Evolutionary conservation across 2,797 vertebrate genomes (phyloP).

Genomic region (Lepus oiostolus): DNA sequence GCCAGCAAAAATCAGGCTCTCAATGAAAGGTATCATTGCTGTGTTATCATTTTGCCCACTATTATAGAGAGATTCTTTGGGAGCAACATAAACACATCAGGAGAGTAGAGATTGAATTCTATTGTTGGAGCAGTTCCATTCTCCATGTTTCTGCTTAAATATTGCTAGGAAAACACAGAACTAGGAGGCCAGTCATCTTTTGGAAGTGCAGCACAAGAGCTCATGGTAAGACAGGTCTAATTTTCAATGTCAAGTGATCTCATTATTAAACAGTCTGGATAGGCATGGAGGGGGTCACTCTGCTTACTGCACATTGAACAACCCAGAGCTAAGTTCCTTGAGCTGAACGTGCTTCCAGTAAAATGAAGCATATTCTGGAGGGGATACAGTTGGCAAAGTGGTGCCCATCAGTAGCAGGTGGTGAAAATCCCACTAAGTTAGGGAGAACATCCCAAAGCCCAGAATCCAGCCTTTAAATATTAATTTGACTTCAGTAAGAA

Average conservation of each 20-base stretch:
- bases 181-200: background rate
- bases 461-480: conserved; percentile 71
- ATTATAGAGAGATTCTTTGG: background rate
- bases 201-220: background rate
- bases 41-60: background rate
- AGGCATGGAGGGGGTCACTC: background rate
- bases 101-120: conserved; percentile 30
- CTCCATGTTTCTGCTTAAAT: background rate
- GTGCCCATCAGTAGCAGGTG: background rate
- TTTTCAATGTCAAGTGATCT: conserved; percentile 10
- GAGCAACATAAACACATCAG: background rate
- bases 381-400: background rate
- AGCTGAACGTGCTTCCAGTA: background rate
- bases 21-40: conserved; percentile 12
- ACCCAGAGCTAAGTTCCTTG: background rate
- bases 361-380: background rate
- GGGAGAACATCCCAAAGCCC: conserved; percentile 25
- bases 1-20: background rate
- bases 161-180: background rate
- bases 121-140: background rate
- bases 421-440: background rate
- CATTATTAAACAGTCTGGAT: background rate
- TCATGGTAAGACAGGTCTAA: background rate
- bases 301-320: background rate
- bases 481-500: conserved; percentile 53